Evolutionary conservation across 2,797 vertebrate species (phyloP).

Genomic region (Cyprinella venusta): DNA sequence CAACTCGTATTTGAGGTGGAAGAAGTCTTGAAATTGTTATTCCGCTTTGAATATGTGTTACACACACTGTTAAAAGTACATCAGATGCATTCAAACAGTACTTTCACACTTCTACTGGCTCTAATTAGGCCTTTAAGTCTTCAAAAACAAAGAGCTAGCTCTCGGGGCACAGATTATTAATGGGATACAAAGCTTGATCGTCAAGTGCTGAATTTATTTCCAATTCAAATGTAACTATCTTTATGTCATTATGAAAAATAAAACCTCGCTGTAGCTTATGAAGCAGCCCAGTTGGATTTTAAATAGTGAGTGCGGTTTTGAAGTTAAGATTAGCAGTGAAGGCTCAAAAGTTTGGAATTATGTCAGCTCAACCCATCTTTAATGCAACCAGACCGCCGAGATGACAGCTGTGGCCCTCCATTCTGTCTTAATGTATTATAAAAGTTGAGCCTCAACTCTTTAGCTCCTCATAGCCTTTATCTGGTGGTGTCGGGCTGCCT

Average conservation of each 20-base stretch:
- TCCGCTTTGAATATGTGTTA: neutral
- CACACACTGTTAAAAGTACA: slow-evolving; percentile 21
- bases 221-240: slow-evolving; percentile 8
- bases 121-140: neutral
- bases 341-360: slow-evolving; percentile 14
- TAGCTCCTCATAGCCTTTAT: slow-evolving; percentile 35
- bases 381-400: slow-evolving; percentile 34
- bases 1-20: neutral
- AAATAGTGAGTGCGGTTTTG: neutral
- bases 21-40: neutral
- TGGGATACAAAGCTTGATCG: neutral
- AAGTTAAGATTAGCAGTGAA: slow-evolving; percentile 39
- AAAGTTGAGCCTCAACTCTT: slow-evolving; percentile 19
- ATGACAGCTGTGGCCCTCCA: slow-evolving; percentile 31
- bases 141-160: neutral
- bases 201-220: neutral
- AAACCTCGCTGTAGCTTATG: neutral
- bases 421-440: slow-evolving; percentile 58
- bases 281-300: neutral
- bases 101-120: slow-evolving; percentile 4
- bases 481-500: slow-evolving; percentile 56
- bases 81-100: neutral
- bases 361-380: slow-evolving; percentile 48
- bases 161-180: neutral
- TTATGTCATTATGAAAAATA: slow-evolving; percentile 4